A percentile compares a stretch with the other conserved stretches of the same genome.
phyloP scores from a whole-genome alignment of 2,113 vertebrate genomes.

The Paramisgurnus dabryanus region DNA sequence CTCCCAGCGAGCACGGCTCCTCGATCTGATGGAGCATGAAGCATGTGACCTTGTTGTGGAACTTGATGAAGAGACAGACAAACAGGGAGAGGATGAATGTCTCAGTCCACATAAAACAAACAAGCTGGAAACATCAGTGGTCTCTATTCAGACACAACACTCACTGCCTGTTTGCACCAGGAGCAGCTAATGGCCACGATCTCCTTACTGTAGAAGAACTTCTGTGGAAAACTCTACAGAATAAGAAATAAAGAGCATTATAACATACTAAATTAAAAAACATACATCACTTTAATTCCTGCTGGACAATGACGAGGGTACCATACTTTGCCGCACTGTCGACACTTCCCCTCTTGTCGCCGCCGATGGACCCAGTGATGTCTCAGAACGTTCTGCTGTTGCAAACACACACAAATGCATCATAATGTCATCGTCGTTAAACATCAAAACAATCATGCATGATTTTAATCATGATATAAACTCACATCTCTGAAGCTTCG shows the following conservation, averaged over 20 bases:
- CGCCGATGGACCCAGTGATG: conserved; percentile 98
- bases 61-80: conserved; percentile 72
- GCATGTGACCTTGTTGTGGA: conserved; percentile 99
- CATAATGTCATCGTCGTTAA: background rate
- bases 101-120: background rate
- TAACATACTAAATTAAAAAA: background rate
- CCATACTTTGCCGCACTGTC: conserved; percentile 95
- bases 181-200: conserved; percentile 98
- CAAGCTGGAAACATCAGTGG: background rate
- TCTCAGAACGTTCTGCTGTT: conserved; percentile 85
- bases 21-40: conserved; percentile 99
- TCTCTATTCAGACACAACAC: conserved; percentile 57
- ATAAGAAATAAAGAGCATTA: background rate
- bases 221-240: conserved; percentile 94
- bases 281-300: too few relatives aligned
- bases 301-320: background rate
- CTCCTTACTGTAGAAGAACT: conserved; percentile 99
- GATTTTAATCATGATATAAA: background rate
- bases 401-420: conserved; percentile 40
- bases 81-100: conserved; percentile 22
- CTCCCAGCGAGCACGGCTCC: conserved; percentile 93
- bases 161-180: conserved; percentile 98
- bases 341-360: conserved; percentile 94
- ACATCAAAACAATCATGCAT: background rate
- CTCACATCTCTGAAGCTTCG: conserved; percentile 92